Conservation (phyloP, 1,140 invertebrate species). For the Drosophila athabasca region DNA sequence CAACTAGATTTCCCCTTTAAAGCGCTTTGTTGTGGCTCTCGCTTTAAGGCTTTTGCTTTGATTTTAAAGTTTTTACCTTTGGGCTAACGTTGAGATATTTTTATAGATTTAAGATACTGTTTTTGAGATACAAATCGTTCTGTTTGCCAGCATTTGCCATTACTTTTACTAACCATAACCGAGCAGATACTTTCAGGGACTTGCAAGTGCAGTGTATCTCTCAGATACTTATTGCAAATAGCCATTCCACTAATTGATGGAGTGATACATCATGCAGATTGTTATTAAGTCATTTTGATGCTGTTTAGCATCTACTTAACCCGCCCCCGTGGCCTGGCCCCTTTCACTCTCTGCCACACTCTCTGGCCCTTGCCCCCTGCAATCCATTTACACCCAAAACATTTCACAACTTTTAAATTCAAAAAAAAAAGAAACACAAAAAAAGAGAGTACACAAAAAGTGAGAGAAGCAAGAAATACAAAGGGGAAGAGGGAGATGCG, state of each 20-base stretch:
- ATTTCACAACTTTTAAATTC: constrained; percentile 54
- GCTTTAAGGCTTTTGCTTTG: constrained; percentile 17
- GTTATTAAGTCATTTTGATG: constrained; percentile 59
- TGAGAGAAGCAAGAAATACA: constrained; percentile 27
- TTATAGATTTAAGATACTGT: no score
- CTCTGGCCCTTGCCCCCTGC: background rate
- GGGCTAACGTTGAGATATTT: no score
- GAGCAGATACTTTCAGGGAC: constrained; percentile 19
- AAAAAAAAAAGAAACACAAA: no score
- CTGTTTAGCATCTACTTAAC: constrained; percentile 56
- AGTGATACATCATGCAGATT: background rate
- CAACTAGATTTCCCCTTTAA: background rate
- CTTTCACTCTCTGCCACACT: background rate
- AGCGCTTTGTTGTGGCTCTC: no score
- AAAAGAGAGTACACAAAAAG: constrained; percentile 7
- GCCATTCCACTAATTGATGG: constrained; percentile 1
- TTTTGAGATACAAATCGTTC: no score
- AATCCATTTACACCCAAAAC: constrained; percentile 31
- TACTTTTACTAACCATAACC: no score
- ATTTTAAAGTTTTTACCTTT: background rate
- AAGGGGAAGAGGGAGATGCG: constrained; percentile 33
- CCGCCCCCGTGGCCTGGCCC: constrained; percentile 3
- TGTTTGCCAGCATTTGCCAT: background rate
- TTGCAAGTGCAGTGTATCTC: no score
- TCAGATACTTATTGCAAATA: no score